Evolutionary conservation across 2,888 invertebrate genomes (phyloP).

Genomic region (Cerceris rybyensis): DNA sequence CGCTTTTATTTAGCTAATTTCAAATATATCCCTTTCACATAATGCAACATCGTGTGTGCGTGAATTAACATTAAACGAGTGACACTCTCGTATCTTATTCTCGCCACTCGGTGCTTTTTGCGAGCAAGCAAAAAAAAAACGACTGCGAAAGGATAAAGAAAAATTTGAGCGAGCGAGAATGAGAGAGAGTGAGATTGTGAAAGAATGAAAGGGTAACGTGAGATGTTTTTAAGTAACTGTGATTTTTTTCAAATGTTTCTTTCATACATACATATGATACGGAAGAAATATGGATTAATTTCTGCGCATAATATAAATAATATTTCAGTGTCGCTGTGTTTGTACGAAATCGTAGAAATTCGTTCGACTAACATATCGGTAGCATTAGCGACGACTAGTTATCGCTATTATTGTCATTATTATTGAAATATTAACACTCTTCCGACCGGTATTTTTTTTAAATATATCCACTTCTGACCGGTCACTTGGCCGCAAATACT

Average conservation of each 20-base stretch:
- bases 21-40: neutral
- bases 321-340: conserved; percentile 75
- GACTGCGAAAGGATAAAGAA: conserved; percentile 11
- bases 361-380: conserved; percentile 77
- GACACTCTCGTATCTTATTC: conserved; percentile 5
- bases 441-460: too few species aligned
- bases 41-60: neutral
- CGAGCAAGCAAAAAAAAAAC: neutral
- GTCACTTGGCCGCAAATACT: too few species aligned
- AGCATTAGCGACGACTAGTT: conserved; percentile 63
- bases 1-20: conserved; percentile 25
- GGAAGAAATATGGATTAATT: conserved; percentile 73
- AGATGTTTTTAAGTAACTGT: conserved; percentile 79
- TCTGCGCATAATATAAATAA: conserved; percentile 75
- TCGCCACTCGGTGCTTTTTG: conserved; percentile 1
- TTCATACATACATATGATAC: conserved; percentile 63
- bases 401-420: conserved; percentile 59
- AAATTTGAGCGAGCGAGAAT: conserved; percentile 15
- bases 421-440: conserved; percentile 37
- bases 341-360: conserved; percentile 69
- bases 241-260: conserved; percentile 79
- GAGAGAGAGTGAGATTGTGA: conserved; percentile 23
- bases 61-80: neutral
- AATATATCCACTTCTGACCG: too few species aligned
- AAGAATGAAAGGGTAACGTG: conserved; percentile 48